phyloP scores from a whole-genome alignment of 2,797 vertebrate species.

The Babyrousa celebensis region DNA sequence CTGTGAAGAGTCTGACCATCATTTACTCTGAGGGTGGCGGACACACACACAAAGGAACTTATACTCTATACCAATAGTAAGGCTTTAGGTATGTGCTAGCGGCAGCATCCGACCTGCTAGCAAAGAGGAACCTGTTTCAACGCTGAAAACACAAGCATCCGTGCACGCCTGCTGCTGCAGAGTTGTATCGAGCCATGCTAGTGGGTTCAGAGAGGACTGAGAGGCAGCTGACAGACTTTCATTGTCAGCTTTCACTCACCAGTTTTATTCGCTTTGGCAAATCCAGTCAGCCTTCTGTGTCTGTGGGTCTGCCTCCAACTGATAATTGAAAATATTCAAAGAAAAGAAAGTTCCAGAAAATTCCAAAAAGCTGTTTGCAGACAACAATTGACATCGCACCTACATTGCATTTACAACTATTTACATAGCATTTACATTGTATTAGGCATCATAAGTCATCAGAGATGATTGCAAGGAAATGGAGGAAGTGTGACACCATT shows the following conservation, averaged over 20 bases:
- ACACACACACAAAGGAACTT: background rate
- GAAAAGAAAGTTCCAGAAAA: background rate
- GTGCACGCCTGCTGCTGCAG: background rate
- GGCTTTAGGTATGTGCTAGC: background rate
- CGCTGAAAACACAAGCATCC: background rate
- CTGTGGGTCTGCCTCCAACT: background rate
- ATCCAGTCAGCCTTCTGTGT: background rate
- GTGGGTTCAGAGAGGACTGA: background rate
- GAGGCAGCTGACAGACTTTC: background rate
- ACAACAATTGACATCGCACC: background rate
- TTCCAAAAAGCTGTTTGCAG: background rate
- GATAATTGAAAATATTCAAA: background rate
- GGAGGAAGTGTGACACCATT: background rate
- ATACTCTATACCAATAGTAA: background rate
- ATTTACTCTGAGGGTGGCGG: background rate
- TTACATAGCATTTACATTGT: background rate
- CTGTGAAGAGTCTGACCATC: background rate
- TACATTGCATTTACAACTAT: background rate
- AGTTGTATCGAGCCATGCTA: background rate
- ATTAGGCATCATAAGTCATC: background rate
- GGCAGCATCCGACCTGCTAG: background rate
- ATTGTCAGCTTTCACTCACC: background rate
- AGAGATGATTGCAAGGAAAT: background rate
- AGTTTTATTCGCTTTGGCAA: background rate
- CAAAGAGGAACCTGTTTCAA: constrained; percentile 17